A percentile compares a stretch with the other conserved stretches of the same genome.
These are phyloP conservation scores for Capricornis sumatraensis DNA, from an alignment of 2,113 vertebrate genomes.

Conservation along the genomic window DNA sequence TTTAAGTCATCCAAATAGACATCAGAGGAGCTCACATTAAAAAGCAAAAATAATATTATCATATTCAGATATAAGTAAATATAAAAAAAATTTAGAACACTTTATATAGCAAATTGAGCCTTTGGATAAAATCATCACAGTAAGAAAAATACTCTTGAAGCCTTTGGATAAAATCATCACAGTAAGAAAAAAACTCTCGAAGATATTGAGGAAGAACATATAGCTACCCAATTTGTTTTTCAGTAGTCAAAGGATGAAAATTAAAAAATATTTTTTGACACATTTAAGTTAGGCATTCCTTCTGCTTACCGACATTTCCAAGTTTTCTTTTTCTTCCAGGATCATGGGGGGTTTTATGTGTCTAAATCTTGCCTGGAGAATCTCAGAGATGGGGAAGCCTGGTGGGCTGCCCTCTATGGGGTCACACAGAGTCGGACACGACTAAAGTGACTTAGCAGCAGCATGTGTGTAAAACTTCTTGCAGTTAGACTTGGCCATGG, in stretches of 20 bases:
- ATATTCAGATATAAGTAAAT: not conserved
- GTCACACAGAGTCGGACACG: no score
- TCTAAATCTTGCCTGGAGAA: not conserved
- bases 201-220: not conserved
- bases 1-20: not conserved
- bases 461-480: not conserved
- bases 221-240: not conserved
- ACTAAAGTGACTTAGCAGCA: no score
- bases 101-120: not conserved
- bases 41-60: not conserved
- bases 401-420: no score
- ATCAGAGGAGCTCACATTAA: not conserved
- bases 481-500: not conserved
- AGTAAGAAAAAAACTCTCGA: not conserved
- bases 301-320: not conserved
- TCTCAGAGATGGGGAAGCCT: no score
- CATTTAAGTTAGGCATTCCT: not conserved
- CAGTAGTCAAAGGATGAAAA: not conserved
- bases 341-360: not conserved
- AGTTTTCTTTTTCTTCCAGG: not conserved
- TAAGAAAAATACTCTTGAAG: no score
- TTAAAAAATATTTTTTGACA: not conserved
- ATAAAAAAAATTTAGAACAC: not conserved
- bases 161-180: not conserved
- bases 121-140: not conserved